Base-by-base conservation (phyloP, 2,797 vertebrate genomes). In the Danio choprae region DNA sequence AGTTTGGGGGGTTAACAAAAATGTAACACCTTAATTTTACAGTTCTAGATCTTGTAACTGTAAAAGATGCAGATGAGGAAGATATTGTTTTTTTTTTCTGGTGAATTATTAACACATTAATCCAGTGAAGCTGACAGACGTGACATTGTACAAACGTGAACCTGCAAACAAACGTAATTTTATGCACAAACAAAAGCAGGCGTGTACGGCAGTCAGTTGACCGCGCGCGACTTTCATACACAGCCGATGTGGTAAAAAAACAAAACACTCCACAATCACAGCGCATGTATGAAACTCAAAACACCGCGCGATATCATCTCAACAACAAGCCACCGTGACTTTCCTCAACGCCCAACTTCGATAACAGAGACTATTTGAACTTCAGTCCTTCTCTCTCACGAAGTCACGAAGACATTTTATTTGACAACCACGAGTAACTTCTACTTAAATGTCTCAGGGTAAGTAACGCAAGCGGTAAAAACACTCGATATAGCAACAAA, bases 341-440 rank as follows among this genome's bases (percentile, higher is more conserved):
- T 46, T 36, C 22, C 46, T 44, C 44, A 53, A 74, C 43, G 15
- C 7, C 36, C 11, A 20, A 70, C 58, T 40, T 62, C 15, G 5
- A 53, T 18, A 53, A 44, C 48, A n/a, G 29, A 36, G 46, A 53
- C 13, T 5, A 44, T 69, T 41, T 18, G 40, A 81, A 76, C 72
- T 76, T 55, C 41, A 43, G 51, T 22, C 43, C 29, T 55, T 51
- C n/a, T 41, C 44, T 13, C 15, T 16, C 46, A 18, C 65, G 13
- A 41, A 51, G 44, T 72, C 58, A 79, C 44, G 56, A 53, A 60
- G 63, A 38, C 50, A 38, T 60, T 62, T 62, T 44, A 69, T 38
- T 36, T 43, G 55, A 70, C 44, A 51, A 63, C 22, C 36, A 62
- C 64, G 40, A 69, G 16, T 53, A 81, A 76, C 55, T 81, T 81